These are phyloP conservation scores for Tolypeutes matacus DNA, from an alignment of 2,797 vertebrate genomes.

Conservation along the genomic window DNA sequence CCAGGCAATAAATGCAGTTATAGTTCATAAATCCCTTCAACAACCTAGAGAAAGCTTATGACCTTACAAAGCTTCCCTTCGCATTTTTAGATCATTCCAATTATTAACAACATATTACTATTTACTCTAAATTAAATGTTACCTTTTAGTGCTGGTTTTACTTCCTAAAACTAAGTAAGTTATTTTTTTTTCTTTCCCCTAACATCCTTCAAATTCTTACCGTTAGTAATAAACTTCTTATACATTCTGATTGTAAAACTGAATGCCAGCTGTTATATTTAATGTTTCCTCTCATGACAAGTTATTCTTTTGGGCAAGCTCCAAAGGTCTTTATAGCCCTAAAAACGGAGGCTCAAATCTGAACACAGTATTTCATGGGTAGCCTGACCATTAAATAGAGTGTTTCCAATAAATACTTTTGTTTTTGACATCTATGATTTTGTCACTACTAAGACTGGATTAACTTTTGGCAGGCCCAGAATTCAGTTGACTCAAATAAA, in stretches of 20 bases:
- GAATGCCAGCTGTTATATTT: conserved; percentile 1
- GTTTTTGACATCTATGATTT: conserved; percentile 10
- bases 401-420: neutral
- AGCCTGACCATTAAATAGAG: neutral
- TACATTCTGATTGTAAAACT: neutral
- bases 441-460: neutral
- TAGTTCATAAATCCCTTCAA: conserved; percentile 28
- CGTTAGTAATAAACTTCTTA: conserved; percentile 11
- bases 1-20: neutral
- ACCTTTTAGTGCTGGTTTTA: neutral
- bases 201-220: conserved; percentile 7
- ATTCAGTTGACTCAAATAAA: neutral
- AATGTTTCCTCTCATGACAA: neutral
- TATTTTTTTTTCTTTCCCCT: too few relatives aligned
- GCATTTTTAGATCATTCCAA: conserved; percentile 18
- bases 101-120: conserved; percentile 19
- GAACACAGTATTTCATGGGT: neutral
- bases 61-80: conserved; percentile 21
- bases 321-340: neutral
- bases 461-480: neutral
- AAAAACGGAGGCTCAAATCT: neutral
- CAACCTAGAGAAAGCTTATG: neutral
- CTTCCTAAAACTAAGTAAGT: conserved; percentile 8
- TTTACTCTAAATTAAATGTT: conserved; percentile 27
- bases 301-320: neutral